phyloP scores from a whole-genome alignment of 2,797 vertebrate genomes.

The Todus mexicanus region DNA sequence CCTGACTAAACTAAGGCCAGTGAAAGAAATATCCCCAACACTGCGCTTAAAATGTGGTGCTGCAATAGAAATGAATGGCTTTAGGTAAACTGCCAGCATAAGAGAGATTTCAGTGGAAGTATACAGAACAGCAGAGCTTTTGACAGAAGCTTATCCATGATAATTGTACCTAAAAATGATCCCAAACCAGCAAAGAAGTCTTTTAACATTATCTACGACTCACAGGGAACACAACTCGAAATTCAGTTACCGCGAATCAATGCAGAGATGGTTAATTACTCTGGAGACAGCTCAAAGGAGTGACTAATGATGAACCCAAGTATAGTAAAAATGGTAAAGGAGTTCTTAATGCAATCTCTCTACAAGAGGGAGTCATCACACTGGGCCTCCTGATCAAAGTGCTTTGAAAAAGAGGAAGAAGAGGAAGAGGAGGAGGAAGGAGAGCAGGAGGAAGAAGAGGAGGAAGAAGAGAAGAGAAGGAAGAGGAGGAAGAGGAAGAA shows the following conservation, averaged over 20 bases:
- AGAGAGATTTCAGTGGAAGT: not conserved
- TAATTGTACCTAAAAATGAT: not conserved
- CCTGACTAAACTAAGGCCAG: not conserved
- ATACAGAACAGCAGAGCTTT: not conserved
- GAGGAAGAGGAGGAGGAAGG: not conserved
- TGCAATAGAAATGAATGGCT: not conserved
- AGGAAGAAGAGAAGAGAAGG: not conserved
- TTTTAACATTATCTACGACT: not conserved
- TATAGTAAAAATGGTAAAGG: not conserved
- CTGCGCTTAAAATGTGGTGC: not conserved
- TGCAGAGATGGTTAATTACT: not conserved
- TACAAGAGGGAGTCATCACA: not conserved
- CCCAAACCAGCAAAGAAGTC: not conserved
- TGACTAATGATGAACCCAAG: not conserved
- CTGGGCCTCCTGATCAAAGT: constrained; percentile 23
- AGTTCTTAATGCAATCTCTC: not conserved
- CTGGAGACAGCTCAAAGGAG: not conserved
- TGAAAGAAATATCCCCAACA: not conserved
- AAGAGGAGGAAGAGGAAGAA: not conserved
- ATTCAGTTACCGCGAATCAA: not conserved
- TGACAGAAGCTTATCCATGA: not conserved
- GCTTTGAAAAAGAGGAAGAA: not conserved
- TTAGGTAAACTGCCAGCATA: not conserved
- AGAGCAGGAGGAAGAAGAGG: not conserved
- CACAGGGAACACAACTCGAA: not conserved